These are phyloP conservation scores for Nipponia nippon DNA, from an alignment of 2,113 vertebrate species.

Conservation along the genomic window DNA sequence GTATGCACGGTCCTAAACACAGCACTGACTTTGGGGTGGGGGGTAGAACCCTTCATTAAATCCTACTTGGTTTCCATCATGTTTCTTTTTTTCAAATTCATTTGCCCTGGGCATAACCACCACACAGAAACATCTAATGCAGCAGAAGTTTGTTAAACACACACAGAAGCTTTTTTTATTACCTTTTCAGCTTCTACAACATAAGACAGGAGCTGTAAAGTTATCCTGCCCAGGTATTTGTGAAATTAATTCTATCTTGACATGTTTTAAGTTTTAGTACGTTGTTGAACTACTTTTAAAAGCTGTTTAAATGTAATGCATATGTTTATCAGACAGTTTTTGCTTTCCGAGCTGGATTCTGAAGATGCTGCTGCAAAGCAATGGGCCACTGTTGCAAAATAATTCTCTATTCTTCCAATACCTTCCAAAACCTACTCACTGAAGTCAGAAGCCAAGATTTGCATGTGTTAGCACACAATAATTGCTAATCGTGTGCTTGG, in stretches of 20 bases:
- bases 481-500: background rate
- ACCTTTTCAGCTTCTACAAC: background rate
- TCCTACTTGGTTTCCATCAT: background rate
- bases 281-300: background rate
- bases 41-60: background rate
- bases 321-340: background rate
- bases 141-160: background rate
- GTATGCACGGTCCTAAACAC: background rate
- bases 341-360: background rate
- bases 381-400: background rate
- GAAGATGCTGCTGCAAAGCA: background rate
- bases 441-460: background rate
- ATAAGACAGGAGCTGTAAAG: background rate
- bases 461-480: background rate
- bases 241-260: background rate
- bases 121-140: background rate
- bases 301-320: background rate
- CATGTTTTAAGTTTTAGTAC: background rate
- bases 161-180: background rate
- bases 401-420: background rate
- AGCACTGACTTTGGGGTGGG: background rate
- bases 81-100: background rate
- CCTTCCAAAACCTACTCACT: background rate
- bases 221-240: background rate
- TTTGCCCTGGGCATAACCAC: background rate